phyloP scores from a whole-genome alignment of 1,140 invertebrate species.

The Ceratosolen solmsi region DNA sequence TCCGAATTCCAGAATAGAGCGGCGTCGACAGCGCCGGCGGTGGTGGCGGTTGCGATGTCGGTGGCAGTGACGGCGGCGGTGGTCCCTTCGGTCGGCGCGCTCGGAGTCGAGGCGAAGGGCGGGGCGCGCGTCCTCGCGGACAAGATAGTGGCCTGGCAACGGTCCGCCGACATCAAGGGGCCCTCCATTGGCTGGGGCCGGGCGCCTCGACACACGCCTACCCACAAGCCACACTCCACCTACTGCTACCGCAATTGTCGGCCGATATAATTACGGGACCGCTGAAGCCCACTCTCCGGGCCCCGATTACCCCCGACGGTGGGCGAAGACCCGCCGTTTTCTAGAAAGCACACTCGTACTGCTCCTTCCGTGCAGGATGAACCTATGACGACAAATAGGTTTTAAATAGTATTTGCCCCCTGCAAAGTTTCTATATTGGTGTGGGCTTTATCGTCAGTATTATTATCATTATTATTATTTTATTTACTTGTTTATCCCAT shows the following conservation, averaged over 20 bases:
- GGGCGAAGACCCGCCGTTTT: no score
- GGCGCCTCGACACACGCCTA: conserved; percentile 68
- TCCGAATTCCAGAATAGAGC: background rate
- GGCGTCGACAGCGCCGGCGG: background rate
- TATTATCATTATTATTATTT: no score
- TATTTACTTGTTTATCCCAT: no score
- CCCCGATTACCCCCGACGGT: no score
- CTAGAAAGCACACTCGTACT: no score
- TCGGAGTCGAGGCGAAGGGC: conserved; percentile 58
- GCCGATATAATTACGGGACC: conserved; percentile 52
- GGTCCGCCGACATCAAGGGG: conserved; percentile 61
- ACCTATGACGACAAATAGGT: no score
- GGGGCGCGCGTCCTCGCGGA: conserved; percentile 59
- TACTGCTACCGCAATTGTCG: conserved; percentile 61
- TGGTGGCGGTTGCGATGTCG: background rate
- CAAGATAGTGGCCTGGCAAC: conserved; percentile 70
- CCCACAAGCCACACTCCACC: conserved; percentile 64
- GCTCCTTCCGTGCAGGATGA: no score
- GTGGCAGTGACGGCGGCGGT: no score
- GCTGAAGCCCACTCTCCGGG: no score
- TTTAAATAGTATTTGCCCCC: no score
- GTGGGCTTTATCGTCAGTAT: no score
- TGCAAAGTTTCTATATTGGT: no score
- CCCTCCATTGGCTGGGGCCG: conserved; percentile 66
- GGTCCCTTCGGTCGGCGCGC: background rate